Percentiles rank a stretch among this genome's conserved stretches.
Evolutionary conservation across 1,140 invertebrate species (phyloP).

Genomic region (Phocides pigmalion): DNA sequence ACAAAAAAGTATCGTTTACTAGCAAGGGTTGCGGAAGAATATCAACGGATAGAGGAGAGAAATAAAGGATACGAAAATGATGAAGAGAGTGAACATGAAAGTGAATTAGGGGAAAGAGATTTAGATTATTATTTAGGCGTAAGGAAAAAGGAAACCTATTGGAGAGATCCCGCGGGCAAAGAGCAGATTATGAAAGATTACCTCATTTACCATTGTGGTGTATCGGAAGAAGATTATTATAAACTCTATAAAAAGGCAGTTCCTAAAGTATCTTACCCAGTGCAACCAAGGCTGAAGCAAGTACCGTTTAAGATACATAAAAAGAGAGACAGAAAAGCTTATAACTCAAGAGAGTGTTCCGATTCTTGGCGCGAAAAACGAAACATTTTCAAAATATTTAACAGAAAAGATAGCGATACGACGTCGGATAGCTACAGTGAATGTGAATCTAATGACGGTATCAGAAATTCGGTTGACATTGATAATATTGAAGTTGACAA

Average conservation of each 20-base stretch:
- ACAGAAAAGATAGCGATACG: constrained; percentile 63
- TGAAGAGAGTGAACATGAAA: constrained; percentile 45
- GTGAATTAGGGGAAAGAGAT: constrained; percentile 64
- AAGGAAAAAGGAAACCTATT: constrained; percentile 64
- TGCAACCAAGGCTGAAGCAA: constrained; percentile 68
- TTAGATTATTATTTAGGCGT: constrained; percentile 72
- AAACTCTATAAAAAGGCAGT: constrained; percentile 60
- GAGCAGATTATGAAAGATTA: constrained; percentile 77
- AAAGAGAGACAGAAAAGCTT: constrained; percentile 60
- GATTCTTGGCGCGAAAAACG: constrained; percentile 72
- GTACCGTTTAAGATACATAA: constrained; percentile 75
- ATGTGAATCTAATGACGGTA: constrained; percentile 64
- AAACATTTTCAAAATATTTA: constrained; percentile 75
- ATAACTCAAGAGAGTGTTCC: constrained; percentile 56
- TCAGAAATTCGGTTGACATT: constrained; percentile 33
- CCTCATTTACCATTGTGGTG: constrained; percentile 72
- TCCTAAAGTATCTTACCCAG: constrained; percentile 48
- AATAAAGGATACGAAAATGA: constrained; percentile 38
- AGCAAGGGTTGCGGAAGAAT: constrained; percentile 56
- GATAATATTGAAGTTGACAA: constrained; percentile 39
- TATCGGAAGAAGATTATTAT: constrained; percentile 74
- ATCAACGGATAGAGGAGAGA: constrained; percentile 36
- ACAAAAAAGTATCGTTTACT: constrained; percentile 57
- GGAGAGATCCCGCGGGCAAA: constrained; percentile 69
- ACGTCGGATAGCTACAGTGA: constrained; percentile 77